Base-by-base conservation (phyloP, 1,140 invertebrate genomes). In the Drosophila subobscura region DNA sequence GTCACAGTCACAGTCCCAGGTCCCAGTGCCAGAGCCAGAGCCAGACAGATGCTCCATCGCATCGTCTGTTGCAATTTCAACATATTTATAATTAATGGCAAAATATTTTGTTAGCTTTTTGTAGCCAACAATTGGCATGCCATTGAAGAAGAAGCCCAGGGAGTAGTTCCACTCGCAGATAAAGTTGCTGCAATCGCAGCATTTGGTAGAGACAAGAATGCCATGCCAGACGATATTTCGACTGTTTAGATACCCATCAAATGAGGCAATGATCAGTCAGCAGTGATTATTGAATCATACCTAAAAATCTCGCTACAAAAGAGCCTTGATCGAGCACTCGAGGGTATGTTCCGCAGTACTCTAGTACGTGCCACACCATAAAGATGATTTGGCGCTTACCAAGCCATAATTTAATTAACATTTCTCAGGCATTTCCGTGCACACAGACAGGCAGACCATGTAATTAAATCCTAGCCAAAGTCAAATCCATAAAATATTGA, bases 81-180 rank as follows among this genome's bases (percentile, higher is more conserved):
- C 81, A 85, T 81, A 88, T 85, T 85, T 88, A 85, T 85, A 85
- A 85, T 85, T 85, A 85, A 88, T 85, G 81, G 84, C 81, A 75
- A 85, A 54, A 66, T 81, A 81, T 85, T 85, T 85, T 85, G 73
- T 77, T 81, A 88, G 83, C 64, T 76, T 58, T 66, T 27, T 54
- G 57, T 45, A 75, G 54, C 77, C 75, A 84, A 81, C 79, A 83
- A 74, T 80, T 86, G 81, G 73, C 73, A 80, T 86, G 64, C 79
- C 79, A 84, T 83, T 83, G 79, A 83, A 65, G 73, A 41, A 61
- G 73, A 37, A 23, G 59, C 47, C 52, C n/a, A 51, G 33, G 33
- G 42, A 51, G 47, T 23, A 50, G 60, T 65, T 45, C 37, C 47
- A 14, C 42, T 29, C 40, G 53, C 49, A 41, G 40, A 23, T 40